phyloP scores from a whole-genome alignment of 2,797 vertebrate species.

The Sparidentex hasta region DNA sequence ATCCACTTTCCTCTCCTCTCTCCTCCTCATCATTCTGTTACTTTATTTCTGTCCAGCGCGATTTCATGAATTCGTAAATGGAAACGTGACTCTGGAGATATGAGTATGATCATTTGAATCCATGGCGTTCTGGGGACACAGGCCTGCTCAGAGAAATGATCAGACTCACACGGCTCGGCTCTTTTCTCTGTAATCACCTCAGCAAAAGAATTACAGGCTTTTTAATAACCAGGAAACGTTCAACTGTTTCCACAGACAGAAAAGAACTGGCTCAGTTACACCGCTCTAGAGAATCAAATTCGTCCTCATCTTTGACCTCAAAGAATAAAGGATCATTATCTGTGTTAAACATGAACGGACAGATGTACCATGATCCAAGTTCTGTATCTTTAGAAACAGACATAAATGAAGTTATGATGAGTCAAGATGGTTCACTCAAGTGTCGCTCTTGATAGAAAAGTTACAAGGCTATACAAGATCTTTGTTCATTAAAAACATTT shows the following conservation, averaged over 20 bases:
- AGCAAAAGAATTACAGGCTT: not conserved
- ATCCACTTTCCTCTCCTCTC: not conserved
- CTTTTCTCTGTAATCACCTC: not conserved
- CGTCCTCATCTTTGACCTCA: not conserved
- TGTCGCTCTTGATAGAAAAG: not conserved
- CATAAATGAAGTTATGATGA: no score
- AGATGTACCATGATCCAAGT: not conserved
- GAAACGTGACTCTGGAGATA: not conserved
- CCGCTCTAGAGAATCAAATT: not conserved
- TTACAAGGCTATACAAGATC: not conserved
- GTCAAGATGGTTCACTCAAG: not conserved
- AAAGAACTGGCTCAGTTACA: not conserved
- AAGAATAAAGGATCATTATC: not conserved
- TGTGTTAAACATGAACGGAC: not conserved
- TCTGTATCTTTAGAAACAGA: not conserved
- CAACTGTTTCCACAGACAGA: not conserved
- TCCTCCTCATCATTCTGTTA: not conserved
- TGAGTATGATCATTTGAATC: not conserved
- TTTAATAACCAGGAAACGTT: not conserved
- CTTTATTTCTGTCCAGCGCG: not conserved
- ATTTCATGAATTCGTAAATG: not conserved
- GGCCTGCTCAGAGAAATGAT: not conserved
- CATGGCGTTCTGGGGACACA: not conserved
- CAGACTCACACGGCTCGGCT: not conserved
- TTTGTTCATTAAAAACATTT: not conserved